Evolutionary conservation across 2,888 invertebrate genomes (phyloP).

Genomic region (Drosophila neotestacea): DNA sequence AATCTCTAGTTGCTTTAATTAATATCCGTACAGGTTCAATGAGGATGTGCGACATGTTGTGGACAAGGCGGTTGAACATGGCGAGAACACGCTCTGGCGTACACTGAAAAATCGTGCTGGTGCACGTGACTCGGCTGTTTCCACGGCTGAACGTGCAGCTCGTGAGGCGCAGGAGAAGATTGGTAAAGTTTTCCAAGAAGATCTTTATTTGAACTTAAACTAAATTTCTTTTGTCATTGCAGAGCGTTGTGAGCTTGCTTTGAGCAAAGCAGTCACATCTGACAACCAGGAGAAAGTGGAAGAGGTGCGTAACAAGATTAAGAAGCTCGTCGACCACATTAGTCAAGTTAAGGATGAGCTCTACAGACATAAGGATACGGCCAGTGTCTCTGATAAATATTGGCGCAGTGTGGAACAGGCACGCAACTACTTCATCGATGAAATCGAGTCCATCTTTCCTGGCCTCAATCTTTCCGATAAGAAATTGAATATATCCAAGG

Average conservation of each 20-base stretch:
- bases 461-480: conserved; percentile 89
- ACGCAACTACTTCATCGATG: conserved; percentile 88
- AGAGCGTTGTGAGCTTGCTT: conserved; percentile 83
- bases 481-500: conserved; percentile 87
- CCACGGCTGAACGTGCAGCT: conserved; percentile 87
- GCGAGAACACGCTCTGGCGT: conserved; percentile 87
- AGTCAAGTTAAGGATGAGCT: conserved; percentile 87
- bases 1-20: not conserved
- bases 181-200: conserved; percentile 81
- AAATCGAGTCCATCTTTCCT: conserved; percentile 90
- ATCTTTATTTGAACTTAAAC: too few relatives aligned
- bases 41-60: conserved; percentile 87
- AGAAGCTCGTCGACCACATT: conserved; percentile 87
- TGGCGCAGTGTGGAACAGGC: conserved; percentile 91
- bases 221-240: not conserved
- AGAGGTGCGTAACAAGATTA: conserved; percentile 87
- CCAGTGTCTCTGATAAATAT: conserved; percentile 91
- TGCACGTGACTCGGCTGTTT: conserved; percentile 87
- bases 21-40: conserved; percentile 83
- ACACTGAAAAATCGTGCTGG: conserved; percentile 87
- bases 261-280: conserved; percentile 78
- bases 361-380: conserved; percentile 86
- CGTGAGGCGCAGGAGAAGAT: conserved; percentile 87
- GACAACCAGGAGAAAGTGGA: conserved; percentile 85
- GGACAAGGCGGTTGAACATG: conserved; percentile 88